Conservation (phyloP, 2,797 vertebrate genomes). For the Spatula versicolor region DNA sequence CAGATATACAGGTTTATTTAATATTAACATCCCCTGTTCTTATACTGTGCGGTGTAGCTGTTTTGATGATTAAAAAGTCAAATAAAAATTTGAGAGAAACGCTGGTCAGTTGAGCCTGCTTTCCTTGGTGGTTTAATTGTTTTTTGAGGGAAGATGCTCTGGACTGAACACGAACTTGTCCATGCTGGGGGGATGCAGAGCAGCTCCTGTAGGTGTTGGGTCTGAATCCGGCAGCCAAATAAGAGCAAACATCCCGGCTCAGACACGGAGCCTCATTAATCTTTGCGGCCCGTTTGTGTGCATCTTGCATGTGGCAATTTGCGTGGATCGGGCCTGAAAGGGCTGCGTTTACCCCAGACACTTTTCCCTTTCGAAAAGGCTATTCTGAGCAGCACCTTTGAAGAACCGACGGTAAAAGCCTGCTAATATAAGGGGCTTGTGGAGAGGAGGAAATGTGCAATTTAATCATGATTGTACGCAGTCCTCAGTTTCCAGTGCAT, state of each 20-base stretch:
- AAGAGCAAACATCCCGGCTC: not conserved
- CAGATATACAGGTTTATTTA: not conserved
- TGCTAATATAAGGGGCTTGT: not conserved
- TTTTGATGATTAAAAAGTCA: not conserved
- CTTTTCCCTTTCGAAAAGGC: not conserved
- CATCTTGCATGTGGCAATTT: not conserved
- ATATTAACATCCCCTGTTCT: not conserved
- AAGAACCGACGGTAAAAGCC: not conserved
- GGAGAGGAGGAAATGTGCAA: constrained; percentile 1
- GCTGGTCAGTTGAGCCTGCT: not conserved
- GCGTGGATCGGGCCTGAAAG: not conserved
- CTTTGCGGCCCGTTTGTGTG: not conserved
- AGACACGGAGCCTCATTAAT: not conserved
- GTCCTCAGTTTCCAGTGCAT: constrained; percentile 44
- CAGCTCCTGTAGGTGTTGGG: not conserved
- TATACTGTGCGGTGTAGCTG: not conserved
- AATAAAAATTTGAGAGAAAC: not conserved
- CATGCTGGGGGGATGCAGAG: accelerated
- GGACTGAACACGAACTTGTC: not conserved
- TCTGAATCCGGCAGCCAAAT: not conserved
- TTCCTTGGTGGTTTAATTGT: not conserved
- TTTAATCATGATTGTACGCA: not conserved
- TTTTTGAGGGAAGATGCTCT: not conserved
- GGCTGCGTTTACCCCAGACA: not conserved
- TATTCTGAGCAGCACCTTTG: not conserved